Evolutionary conservation across 2,797 vertebrate species (phyloP), one percentile per base, ranked within the genome.

Genomic region (Periparus ater): DNA sequence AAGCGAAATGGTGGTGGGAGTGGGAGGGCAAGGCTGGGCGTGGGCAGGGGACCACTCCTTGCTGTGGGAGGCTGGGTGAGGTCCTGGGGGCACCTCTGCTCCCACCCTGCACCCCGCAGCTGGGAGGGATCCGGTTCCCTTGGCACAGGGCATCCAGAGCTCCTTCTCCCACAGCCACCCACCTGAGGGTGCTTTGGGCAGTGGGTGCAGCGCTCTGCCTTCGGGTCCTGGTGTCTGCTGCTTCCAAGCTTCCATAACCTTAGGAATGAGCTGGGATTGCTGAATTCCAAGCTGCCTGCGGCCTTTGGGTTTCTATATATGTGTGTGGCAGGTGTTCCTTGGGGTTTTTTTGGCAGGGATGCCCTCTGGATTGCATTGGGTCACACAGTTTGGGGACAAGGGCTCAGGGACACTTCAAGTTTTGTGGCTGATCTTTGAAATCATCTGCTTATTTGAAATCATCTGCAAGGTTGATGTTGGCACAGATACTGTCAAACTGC

Each of bases 381-480:
- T 81, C 30, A 53, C 62, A 15, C 0, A 0, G 7, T 48, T 15
- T 51, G 36, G 55, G 78, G 40, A 55, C 1, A 1, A 34, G 21
- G 16, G 2, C 15, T 92, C 34, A 32, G 71, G 54, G 70, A 21
- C 22, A 7, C 5, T 55, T 75, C 0, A 3, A 8, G 62, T 17
- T 50, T 93, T 0, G 0, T 50, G 34, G 20, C 3, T 53, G 44
- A 55, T n/a, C 51, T 68, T 62, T 5, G n/a, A n/a, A n/a, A n/a
- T n/a, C n/a, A n/a, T n/a, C n/a, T n/a, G 5, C 32, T 61, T 26
- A 20, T 36, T 61, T 60, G 53, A n/a, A 38, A 61, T 61, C 21
- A 16, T 10, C 71, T 44, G 29, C 38, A 38, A 53, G 61, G 44
- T 10, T 29, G 7, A 65, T 72, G 29, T 19, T 8, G 10, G 47